Conservation (phyloP, 1,140 invertebrate genomes). For the Sycophaga agraensis region DNA sequence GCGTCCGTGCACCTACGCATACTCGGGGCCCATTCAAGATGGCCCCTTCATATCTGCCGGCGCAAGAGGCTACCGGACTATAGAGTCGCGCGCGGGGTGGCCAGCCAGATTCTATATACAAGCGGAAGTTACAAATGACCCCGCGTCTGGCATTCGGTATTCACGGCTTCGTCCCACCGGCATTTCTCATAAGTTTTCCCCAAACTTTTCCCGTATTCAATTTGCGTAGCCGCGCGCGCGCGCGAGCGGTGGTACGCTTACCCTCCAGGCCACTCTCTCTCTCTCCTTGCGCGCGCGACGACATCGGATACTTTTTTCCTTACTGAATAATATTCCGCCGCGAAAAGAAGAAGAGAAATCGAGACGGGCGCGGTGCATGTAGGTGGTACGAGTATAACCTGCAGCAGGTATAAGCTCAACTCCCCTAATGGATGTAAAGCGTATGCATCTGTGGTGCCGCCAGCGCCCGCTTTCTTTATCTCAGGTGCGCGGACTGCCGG, state of each 20-base stretch:
- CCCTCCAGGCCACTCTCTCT: neutral
- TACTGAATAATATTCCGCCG: too few relatives aligned
- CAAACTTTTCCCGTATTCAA: conserved; percentile 33
- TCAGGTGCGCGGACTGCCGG: neutral
- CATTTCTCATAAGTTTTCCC: conserved; percentile 32
- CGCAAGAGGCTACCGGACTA: neutral
- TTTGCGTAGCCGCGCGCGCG: conserved; percentile 25
- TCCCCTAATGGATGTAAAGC: conserved; percentile 33
- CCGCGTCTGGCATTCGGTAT: conserved; percentile 25
- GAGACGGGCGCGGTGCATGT: too few relatives aligned
- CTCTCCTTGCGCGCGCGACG: neutral
- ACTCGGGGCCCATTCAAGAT: too few relatives aligned
- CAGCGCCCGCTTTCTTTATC: conserved; percentile 27
- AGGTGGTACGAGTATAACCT: too few relatives aligned
- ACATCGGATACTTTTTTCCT: conserved; percentile 9
- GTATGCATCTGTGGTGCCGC: too few relatives aligned
- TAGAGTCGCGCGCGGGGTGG: too few relatives aligned
- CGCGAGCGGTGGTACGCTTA: neutral
- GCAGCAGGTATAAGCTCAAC: too few relatives aligned
- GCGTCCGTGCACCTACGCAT: too few relatives aligned
- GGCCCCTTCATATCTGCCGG: too few relatives aligned
- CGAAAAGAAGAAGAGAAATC: too few relatives aligned
- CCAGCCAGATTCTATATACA: neutral
- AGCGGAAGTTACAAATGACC: conserved; percentile 24
- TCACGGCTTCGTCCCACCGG: conserved; percentile 15